These are phyloP conservation scores for Cnemophilus loriae DNA, from an alignment of 2,113 vertebrate genomes.

Conservation along the genomic window DNA sequence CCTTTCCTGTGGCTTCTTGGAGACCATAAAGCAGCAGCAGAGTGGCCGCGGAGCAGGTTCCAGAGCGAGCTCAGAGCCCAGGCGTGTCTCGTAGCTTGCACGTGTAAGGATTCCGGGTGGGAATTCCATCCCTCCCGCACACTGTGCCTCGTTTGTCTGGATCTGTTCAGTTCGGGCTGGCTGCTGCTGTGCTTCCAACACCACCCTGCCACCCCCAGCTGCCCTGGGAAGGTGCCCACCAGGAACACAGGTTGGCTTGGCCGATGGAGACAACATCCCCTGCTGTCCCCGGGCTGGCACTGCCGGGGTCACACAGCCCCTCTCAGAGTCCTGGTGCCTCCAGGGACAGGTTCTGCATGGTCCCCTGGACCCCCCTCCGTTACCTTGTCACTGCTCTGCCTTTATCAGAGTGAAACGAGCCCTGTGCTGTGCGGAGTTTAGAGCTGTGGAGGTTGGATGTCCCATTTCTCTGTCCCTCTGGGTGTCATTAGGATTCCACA, in stretches of 20 bases:
- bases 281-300: not conserved
- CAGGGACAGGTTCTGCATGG: no score
- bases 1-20: not conserved
- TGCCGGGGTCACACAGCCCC: not conserved
- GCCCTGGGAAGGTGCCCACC: no score
- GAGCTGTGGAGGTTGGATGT: not conserved
- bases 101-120: not conserved
- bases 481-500: not conserved
- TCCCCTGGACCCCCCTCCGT: not conserved
- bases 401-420: rapidly evolving
- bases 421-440: rapidly evolving
- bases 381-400: rapidly evolving
- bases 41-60: not conserved
- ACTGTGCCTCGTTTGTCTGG: not conserved
- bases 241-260: not conserved
- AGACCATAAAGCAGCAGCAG: rapidly evolving
- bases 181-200: not conserved
- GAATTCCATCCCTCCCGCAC: not conserved
- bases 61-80: not conserved
- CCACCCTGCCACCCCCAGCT: not conserved
- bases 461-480: not conserved
- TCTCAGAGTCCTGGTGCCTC: not conserved
- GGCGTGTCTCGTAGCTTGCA: not conserved
- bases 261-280: rapidly evolving
- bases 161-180: not conserved